A percentile compares a stretch with the other conserved stretches of the same genome.
Evolutionary conservation across 2,113 vertebrate genomes (phyloP).

Genomic region (Scatophagus argus): DNA sequence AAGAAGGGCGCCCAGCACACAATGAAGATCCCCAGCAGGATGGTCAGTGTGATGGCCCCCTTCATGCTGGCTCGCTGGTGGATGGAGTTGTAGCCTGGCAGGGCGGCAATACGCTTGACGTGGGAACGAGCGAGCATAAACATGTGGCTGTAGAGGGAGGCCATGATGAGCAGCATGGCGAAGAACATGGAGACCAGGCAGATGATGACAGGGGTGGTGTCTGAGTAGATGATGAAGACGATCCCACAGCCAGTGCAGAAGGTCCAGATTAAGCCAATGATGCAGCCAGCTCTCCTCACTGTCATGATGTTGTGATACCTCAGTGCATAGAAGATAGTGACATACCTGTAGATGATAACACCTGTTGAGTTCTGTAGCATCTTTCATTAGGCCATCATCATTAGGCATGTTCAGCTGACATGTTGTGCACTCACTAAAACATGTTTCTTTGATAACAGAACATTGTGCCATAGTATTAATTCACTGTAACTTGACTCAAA

Average conservation of each 20-base stretch:
- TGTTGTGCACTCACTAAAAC: no score
- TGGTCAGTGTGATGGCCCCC: conserved; percentile 92
- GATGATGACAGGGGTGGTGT: conserved; percentile 91
- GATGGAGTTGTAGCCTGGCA: conserved; percentile 87
- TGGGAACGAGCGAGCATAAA: conserved; percentile 94
- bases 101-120: conserved; percentile 89
- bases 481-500: neutral
- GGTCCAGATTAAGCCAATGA: conserved; percentile 93
- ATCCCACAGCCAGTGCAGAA: conserved; percentile 94
- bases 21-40: conserved; percentile 94
- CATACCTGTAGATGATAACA: conserved; percentile 76
- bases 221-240: conserved; percentile 94
- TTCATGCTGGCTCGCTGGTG: conserved; percentile 91
- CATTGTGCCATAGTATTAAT: neutral
- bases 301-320: conserved; percentile 97
- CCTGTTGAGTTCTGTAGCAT: neutral
- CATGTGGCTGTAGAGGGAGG: conserved; percentile 96
- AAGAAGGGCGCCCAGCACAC: conserved; percentile 98
- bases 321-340: conserved; percentile 96
- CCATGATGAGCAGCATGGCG: conserved; percentile 94
- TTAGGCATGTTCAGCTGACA: neutral
- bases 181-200: conserved; percentile 97
- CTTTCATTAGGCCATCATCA: no score
- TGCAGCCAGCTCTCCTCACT: conserved; percentile 84
- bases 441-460: neutral